These are phyloP conservation scores for Andrena marginata DNA, from an alignment of 2,888 invertebrate genomes.

Conservation along the genomic window DNA sequence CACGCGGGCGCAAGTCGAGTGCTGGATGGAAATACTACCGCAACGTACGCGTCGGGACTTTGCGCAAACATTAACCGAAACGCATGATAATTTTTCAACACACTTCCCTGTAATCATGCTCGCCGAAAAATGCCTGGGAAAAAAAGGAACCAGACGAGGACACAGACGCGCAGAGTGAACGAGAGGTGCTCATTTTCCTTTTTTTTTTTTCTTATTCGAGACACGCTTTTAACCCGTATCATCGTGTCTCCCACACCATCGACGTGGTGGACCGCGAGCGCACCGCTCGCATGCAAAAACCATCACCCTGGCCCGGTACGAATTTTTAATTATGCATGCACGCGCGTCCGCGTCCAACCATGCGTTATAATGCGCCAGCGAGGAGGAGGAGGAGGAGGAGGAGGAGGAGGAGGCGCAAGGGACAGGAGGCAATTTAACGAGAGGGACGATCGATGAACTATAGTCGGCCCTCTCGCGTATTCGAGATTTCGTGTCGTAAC, in stretches of 20 bases:
- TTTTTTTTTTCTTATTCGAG: conserved; percentile 19
- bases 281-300: conserved; percentile 45
- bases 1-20: background rate
- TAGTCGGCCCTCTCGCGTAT: conserved; percentile 50
- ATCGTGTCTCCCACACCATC: conserved; percentile 22
- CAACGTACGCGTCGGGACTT: conserved; percentile 4
- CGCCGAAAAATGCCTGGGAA: background rate
- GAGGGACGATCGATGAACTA: conserved; percentile 68
- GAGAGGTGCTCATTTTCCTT: background rate
- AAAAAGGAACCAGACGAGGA: background rate
- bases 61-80: conserved; percentile 18
- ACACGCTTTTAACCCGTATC: conserved; percentile 50
- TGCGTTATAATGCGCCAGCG: conserved; percentile 56
- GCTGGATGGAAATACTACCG: conserved; percentile 2
- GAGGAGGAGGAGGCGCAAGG: background rate
- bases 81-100: background rate
- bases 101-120: background rate
- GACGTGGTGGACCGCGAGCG: conserved; percentile 10
- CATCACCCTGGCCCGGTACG: conserved; percentile 27
- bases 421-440: conserved; percentile 51
- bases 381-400: background rate
- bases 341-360: conserved; percentile 46
- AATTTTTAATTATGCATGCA: conserved; percentile 70
- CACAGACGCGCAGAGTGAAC: background rate
- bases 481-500: conserved; percentile 67